These are phyloP conservation scores for Zootoca vivipara DNA, from an alignment of 2,113 vertebrate species.

Conservation along the genomic window DNA sequence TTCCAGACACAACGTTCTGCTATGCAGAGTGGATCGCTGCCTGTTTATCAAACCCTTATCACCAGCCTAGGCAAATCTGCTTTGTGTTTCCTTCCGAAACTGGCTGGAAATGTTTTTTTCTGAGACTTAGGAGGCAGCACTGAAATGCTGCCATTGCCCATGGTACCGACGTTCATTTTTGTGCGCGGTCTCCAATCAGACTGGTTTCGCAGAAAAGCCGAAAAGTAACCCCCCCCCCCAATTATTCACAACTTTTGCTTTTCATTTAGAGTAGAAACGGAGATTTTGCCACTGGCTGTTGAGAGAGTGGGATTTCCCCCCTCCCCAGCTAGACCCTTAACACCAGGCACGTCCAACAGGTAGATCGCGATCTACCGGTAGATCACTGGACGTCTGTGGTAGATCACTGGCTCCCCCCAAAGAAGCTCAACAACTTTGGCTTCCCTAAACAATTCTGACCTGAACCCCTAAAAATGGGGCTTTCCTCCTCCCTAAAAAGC, in stretches of 20 bases:
- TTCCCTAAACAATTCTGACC: no score
- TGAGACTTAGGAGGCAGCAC: neutral
- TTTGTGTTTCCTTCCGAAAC: neutral
- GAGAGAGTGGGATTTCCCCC: neutral
- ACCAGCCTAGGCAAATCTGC: neutral
- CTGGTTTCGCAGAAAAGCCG: neutral
- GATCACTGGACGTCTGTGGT: no score
- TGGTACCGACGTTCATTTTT: neutral
- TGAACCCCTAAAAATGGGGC: no score
- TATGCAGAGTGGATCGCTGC: neutral
- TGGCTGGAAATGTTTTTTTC: neutral
- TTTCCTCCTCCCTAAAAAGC: no score
- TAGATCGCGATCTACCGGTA: no score
- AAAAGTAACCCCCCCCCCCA: neutral
- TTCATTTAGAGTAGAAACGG: neutral
- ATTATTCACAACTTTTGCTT: constrained; percentile 17
- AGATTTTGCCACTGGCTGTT: constrained; percentile 6
- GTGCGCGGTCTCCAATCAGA: no score
- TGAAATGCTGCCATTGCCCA: neutral
- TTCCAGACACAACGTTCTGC: neutral
- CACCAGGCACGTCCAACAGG: no score
- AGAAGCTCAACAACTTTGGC: no score
- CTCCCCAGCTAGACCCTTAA: neutral
- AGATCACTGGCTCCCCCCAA: no score
- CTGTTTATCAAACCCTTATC: neutral